Evolutionary conservation across 1,140 invertebrate genomes (phyloP).

Genomic region (Drusus annulatus): DNA sequence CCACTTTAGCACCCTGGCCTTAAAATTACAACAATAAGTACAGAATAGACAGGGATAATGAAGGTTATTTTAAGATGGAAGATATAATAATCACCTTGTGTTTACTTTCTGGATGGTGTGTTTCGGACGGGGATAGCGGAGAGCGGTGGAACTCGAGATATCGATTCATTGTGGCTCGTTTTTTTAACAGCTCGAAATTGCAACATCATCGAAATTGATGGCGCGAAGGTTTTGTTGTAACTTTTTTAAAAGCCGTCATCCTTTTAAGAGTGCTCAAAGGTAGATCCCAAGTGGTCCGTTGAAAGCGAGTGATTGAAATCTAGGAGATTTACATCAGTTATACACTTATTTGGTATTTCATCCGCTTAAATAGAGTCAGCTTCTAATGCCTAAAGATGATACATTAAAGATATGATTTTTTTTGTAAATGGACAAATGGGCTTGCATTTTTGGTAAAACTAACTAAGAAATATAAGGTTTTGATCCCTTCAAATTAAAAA

Average conservation of each 20-base stretch:
- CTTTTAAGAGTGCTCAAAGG: slow-evolving; percentile 55
- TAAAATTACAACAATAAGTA: slow-evolving; percentile 25
- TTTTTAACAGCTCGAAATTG: slow-evolving; percentile 55
- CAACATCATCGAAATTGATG: slow-evolving; percentile 59
- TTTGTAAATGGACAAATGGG: too few relatives aligned
- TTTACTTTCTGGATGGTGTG: slow-evolving; percentile 53
- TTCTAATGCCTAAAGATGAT: too few relatives aligned
- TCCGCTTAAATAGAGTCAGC: neutral
- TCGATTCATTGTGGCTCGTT: slow-evolving; percentile 57
- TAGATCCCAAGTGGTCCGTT: slow-evolving; percentile 20
- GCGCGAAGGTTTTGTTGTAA: slow-evolving; percentile 58
- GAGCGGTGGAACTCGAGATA: slow-evolving; percentile 34
- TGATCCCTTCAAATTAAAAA: too few relatives aligned
- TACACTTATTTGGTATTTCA: slow-evolving; percentile 35
- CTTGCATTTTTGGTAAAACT: too few relatives aligned
- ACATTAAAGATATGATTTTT: too few relatives aligned
- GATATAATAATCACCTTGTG: slow-evolving; percentile 56
- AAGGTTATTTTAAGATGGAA: slow-evolving; percentile 54
- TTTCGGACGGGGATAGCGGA: slow-evolving; percentile 2
- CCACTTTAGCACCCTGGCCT: slow-evolving; percentile 30
- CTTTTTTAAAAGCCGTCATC: slow-evolving; percentile 59
- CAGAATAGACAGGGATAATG: slow-evolving; percentile 48
- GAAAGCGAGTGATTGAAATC: slow-evolving; percentile 48
- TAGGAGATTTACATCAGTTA: slow-evolving; percentile 42
- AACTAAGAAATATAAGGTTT: too few relatives aligned